A percentile compares a stretch with the other conserved stretches of the same genome.
phyloP scores from a whole-genome alignment of 1,140 invertebrate genomes.

The Drosophila willistoni region DNA sequence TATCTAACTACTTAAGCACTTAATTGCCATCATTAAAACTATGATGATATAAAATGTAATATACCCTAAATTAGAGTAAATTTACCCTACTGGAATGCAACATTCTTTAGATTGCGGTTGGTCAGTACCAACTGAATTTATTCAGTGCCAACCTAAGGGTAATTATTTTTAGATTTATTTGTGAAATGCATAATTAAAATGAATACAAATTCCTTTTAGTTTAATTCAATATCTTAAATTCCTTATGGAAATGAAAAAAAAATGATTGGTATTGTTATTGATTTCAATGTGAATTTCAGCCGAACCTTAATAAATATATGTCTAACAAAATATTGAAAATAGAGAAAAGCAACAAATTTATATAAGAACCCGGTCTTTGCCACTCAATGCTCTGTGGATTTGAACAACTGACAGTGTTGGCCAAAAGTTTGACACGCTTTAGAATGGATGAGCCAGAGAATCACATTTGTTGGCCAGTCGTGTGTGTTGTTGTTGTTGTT shows the following conservation, averaged over 20 bases:
- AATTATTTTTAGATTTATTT: neutral
- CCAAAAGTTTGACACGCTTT: slow-evolving; percentile 42
- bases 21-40: too few species aligned
- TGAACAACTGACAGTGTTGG: slow-evolving; percentile 38
- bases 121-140: slow-evolving; percentile 14
- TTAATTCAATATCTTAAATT: slow-evolving; percentile 11
- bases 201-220: neutral
- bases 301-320: neutral
- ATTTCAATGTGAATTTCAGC: neutral
- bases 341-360: neutral
- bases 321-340: neutral
- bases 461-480: slow-evolving; percentile 1
- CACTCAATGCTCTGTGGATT: slow-evolving; percentile 36
- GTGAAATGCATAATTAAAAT: slow-evolving; percentile 4
- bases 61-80: neutral
- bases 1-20: too few species aligned
- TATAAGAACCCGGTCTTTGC: neutral
- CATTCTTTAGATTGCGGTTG: slow-evolving; percentile 6
- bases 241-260: slow-evolving; percentile 7
- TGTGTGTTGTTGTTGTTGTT: neutral
- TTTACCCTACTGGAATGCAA: neutral
- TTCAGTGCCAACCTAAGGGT: neutral
- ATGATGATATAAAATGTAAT: too few species aligned
- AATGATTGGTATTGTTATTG: slow-evolving; percentile 1
- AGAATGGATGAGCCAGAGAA: slow-evolving; percentile 14